Percentiles rank a stretch among this genome's conserved stretches.
Conservation (phyloP, 2,888 invertebrate species). For the Athetis lepigone region DNA sequence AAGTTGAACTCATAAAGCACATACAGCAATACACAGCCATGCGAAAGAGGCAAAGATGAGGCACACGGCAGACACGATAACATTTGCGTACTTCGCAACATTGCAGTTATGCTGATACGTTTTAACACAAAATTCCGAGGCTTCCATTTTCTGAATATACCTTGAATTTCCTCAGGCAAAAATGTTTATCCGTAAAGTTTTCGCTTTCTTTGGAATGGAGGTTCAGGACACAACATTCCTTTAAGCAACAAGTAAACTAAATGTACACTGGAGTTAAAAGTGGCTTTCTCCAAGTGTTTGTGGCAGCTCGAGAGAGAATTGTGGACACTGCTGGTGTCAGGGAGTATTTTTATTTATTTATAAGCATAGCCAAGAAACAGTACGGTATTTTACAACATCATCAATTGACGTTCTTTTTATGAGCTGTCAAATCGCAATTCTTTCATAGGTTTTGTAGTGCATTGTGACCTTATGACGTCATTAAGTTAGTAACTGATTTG, state of each 20-base stretch:
- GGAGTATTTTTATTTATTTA: too few relatives aligned
- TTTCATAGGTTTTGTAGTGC: too few relatives aligned
- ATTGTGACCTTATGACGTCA: too few relatives aligned
- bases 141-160: neutral
- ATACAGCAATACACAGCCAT: neutral
- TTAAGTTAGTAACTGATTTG: too few relatives aligned
- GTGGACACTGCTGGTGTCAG: too few relatives aligned
- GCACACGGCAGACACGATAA: neutral
- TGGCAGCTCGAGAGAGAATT: neutral
- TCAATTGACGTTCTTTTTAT: too few relatives aligned
- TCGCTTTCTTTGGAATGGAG: neutral
- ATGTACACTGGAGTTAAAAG: neutral
- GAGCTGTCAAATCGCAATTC: too few relatives aligned
- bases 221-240: neutral
- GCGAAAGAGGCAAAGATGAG: slow-evolving; percentile 1
- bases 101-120: slow-evolving; percentile 5
- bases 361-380: too few relatives aligned
- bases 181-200: slow-evolving; percentile 15
- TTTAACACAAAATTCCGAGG: neutral
- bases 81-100: neutral
- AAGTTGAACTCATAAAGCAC: slow-evolving; percentile 8
- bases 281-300: neutral
- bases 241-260: slow-evolving; percentile 20
- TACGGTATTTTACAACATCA: too few relatives aligned
- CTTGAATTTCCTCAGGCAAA: slow-evolving; percentile 7